Base-by-base conservation (phyloP, 2,113 vertebrate species). In the Brienomyrus brachyistius region DNA sequence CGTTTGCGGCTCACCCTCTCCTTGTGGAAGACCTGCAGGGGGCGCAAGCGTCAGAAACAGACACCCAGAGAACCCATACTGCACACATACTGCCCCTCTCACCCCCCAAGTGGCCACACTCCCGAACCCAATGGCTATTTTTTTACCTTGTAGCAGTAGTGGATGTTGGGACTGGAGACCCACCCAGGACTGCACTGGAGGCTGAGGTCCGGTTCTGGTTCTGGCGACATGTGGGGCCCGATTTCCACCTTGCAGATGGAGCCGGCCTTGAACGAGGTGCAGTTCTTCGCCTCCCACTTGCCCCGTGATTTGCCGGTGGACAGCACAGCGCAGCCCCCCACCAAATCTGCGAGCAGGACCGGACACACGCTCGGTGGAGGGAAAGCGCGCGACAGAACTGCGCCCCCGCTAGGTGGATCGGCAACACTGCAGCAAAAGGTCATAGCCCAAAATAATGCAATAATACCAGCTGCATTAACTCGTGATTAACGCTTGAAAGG, bases 111-210 rank as follows among this genome's bases (percentile, higher is more conserved):
- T 7, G 19, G 9, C 6, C 52, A n/a, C 13, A 23, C 31, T 35
- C 19, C 15, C 48, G 19, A 7, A 40, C 35, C 13, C 77, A 45
- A 23, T 8, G 77, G 35, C 35, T 43, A 40, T 23, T 6, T 87
- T 87, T 21, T 92, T 92, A 98, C 98, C 97, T 99, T 99, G 92
- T 98, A 99, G 94, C 98, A 99, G 91, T 97, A 96, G 92, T 93
- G 92, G 7, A 91, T 94, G 89, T 93, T 90, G 0, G 92, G 90
- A 74, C 89, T 93, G 43, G 95, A 95, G 31, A 95, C 66, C 98
- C 98, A 99, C 10, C 97, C 98, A 70, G 93, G 88, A 2, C 97
- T 95, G 93, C 98, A 99, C 27, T 95, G 92, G 23, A 91, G 94
- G 21, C 92, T 95, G 15, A 93, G 93, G 70, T 97, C 93, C 0